Evolutionary conservation across 2,888 invertebrate species (phyloP).

Genomic region (Erpobdella octoculata): DNA sequence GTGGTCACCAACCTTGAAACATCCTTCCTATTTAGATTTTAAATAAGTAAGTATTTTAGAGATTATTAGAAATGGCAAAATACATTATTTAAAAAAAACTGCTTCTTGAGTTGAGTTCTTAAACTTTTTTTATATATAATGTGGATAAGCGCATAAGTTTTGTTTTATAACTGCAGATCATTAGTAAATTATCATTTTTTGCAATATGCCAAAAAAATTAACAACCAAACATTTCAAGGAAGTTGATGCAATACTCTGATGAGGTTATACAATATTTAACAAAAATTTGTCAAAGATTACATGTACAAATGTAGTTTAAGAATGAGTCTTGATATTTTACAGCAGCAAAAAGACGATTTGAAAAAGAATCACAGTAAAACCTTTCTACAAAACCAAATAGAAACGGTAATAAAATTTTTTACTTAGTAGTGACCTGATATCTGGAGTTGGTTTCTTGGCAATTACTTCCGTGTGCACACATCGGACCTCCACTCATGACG

Average conservation of each 20-base stretch:
- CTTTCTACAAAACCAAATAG: no score
- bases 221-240: no score
- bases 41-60: background rate
- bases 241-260: no score
- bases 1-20: constrained; percentile 29
- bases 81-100: background rate
- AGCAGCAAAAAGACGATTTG: no score
- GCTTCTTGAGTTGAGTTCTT: background rate
- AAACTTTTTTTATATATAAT: background rate
- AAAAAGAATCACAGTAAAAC: no score
- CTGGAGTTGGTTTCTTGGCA: constrained; percentile 20
- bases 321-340: no score
- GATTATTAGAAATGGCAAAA: background rate
- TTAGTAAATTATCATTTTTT: no score
- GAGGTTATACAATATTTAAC: no score
- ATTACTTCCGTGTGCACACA: constrained; percentile 24
- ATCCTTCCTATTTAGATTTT: constrained; percentile 18
- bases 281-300: no score
- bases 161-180: background rate
- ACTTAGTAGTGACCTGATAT: no score
- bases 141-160: background rate
- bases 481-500: constrained; percentile 23
- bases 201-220: background rate
- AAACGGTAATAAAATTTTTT: no score
- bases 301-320: no score